These are phyloP conservation scores for Florisuga fusca DNA, from an alignment of 2,797 vertebrate species.

Conservation along the genomic window DNA sequence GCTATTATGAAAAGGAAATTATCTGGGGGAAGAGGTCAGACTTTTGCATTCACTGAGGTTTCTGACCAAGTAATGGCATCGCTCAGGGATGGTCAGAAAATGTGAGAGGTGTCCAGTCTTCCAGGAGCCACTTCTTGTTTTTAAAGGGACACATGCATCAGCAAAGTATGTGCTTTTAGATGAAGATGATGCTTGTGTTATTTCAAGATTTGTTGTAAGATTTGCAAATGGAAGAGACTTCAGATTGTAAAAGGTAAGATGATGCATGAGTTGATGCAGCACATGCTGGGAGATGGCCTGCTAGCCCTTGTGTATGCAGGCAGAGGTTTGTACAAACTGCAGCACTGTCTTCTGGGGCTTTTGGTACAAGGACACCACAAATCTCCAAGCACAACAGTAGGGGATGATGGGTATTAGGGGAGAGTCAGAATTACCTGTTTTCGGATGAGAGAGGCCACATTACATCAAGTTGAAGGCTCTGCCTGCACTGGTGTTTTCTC, in stretches of 20 bases:
- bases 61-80: not conserved
- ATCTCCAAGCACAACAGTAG: accelerated
- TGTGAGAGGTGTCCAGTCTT: not conserved
- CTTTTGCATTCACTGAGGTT: not conserved
- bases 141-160: not conserved
- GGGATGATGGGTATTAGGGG: not conserved
- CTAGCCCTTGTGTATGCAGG: not conserved
- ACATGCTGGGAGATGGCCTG: accelerated
- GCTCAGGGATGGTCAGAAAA: not conserved
- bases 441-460: not conserved
- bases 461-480: not conserved
- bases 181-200: not conserved
- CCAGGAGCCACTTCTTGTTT: not conserved
- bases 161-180: not conserved
- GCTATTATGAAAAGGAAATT: slow-evolving; percentile 40
- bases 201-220: not conserved
- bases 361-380: not conserved
- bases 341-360: not conserved
- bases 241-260: not conserved
- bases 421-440: not conserved
- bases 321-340: not conserved
- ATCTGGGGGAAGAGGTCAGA: not conserved
- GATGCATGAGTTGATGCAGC: not conserved
- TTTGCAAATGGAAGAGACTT: not conserved
- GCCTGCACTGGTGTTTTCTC: not conserved